Evolutionary conservation across 2,797 vertebrate genomes (phyloP).

Genomic region (Danio albolineatus): DNA sequence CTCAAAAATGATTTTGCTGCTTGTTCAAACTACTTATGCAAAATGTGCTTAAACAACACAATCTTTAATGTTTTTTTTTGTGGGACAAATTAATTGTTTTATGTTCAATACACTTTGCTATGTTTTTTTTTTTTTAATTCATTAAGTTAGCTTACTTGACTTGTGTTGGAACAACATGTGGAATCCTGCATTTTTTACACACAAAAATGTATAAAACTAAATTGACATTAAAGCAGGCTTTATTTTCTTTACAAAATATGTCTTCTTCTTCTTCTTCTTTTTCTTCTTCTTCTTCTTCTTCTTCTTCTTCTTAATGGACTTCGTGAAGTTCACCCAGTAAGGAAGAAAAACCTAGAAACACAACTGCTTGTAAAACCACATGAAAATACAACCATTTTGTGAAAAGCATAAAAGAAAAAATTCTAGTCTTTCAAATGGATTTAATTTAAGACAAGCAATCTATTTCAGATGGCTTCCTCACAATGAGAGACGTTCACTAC

Average conservation of each 20-base stretch:
- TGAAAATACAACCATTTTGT: background rate
- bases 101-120: no score
- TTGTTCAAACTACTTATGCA: no score
- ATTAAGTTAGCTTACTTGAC: no score
- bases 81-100: no score
- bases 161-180: no score
- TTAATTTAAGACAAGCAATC: slow-evolving; percentile 5
- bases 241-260: background rate
- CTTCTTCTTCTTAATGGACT: background rate
- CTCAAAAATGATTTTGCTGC: no score
- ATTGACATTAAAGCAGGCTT: background rate
- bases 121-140: no score
- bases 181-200: no score
- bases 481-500: background rate
- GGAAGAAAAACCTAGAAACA: background rate
- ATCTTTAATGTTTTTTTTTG: no score
- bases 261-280: background rate
- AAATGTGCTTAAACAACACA: no score
- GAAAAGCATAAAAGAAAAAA: background rate
- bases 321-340: background rate
- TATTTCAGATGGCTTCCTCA: slow-evolving; percentile 17
- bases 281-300: no score
- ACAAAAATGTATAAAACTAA: background rate
- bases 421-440: slow-evolving; percentile 14
- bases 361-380: slow-evolving; percentile 8